Percentiles rank a stretch among this genome's conserved stretches.
Conservation (phyloP, 2,113 vertebrate genomes). For the Puma concolor region DNA sequence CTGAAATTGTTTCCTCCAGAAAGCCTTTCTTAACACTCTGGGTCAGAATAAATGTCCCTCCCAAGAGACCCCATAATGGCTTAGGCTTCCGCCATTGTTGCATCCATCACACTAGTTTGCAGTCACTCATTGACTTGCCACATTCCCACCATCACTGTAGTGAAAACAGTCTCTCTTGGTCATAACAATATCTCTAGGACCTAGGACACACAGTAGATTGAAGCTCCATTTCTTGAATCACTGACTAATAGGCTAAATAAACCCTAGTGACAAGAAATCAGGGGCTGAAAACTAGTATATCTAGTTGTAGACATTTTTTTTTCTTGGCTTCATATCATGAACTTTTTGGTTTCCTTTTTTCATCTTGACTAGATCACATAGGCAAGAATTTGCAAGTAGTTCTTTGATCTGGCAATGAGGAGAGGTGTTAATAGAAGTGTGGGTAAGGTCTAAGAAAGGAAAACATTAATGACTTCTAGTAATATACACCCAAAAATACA, state of each 20-base stretch:
- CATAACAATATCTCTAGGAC: not conserved
- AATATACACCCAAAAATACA: not conserved
- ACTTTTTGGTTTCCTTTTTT: not conserved
- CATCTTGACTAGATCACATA: not conserved
- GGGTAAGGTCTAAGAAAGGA: not conserved
- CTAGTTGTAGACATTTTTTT: not conserved
- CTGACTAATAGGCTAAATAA: not conserved
- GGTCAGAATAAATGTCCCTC: not conserved
- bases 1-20: not conserved
- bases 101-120: not conserved
- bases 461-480: not conserved
- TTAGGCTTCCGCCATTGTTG: not conserved
- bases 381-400: not conserved
- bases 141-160: not conserved
- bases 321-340: not conserved
- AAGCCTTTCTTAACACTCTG: not conserved
- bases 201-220: not conserved
- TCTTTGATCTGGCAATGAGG: not conserved
- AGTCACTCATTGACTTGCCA: not conserved
- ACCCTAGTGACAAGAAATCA: not conserved
- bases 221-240: not conserved
- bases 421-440: not conserved
- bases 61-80: not conserved
- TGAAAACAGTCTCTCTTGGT: not conserved
- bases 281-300: not conserved